phyloP scores from a whole-genome alignment of 1,140 invertebrate species.

The Bursaphelenchus mucronatus region DNA sequence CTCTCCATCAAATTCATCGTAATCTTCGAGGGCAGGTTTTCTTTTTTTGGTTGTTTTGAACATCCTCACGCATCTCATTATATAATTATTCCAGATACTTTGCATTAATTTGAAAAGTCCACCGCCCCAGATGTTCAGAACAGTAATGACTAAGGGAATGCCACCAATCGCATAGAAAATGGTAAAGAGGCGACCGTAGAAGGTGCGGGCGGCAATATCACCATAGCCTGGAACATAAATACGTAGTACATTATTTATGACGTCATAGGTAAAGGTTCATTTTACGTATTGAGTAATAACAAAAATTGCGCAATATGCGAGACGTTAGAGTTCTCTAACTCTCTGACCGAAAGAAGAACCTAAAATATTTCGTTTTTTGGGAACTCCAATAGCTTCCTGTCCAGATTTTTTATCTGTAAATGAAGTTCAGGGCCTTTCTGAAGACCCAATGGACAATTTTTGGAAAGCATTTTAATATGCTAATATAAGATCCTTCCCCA shows the following conservation, averaged over 20 bases:
- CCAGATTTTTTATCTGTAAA: too few relatives aligned
- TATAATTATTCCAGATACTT: neutral
- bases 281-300: neutral
- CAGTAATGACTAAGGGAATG: conserved; percentile 86
- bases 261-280: conserved; percentile 61
- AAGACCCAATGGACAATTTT: too few relatives aligned
- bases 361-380: neutral
- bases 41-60: too few relatives aligned
- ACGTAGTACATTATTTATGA: too few relatives aligned
- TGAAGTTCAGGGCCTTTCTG: too few relatives aligned
- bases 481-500: too few relatives aligned
- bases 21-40: neutral
- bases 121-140: conserved; percentile 89
- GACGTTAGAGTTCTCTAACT: neutral
- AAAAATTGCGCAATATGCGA: neutral
- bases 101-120: conserved; percentile 13
- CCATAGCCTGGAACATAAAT: conserved; percentile 71
- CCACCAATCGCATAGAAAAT: conserved; percentile 92
- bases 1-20: neutral
- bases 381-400: too few relatives aligned
- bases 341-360: neutral
- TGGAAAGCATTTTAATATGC: too few relatives aligned
- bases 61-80: too few relatives aligned
- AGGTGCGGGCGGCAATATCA: conserved; percentile 86
- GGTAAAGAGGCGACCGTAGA: conserved; percentile 83